Evolutionary conservation across 2,797 vertebrate genomes (phyloP).

Genomic region (Apogon hyalosoma): DNA sequence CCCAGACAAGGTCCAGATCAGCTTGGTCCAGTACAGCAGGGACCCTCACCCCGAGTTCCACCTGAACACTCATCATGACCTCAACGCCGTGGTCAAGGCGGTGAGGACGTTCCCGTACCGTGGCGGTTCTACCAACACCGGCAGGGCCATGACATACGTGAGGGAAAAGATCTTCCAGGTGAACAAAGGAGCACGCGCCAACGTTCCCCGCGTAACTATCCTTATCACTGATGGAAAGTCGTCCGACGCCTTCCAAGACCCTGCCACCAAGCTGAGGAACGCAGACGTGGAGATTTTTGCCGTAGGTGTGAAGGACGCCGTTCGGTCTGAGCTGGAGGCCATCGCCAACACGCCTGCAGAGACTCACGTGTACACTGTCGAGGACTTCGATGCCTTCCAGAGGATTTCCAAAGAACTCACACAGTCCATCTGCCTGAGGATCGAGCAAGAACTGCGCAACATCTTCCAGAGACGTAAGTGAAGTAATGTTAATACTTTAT

Average conservation of each 20-base stretch:
- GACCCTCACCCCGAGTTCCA: constrained; percentile 95
- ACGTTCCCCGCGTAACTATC: constrained; percentile 94
- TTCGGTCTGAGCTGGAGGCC: constrained; percentile 92
- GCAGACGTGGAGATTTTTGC: constrained; percentile 96
- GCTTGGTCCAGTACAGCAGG: constrained; percentile 97
- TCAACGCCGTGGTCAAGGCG: constrained; percentile 89
- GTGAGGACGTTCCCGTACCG: constrained; percentile 95
- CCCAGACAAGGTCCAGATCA: constrained; percentile 92
- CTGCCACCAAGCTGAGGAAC: constrained; percentile 89
- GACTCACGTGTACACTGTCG: constrained; percentile 96
- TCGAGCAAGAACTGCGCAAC: constrained; percentile 92
- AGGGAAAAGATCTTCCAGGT: constrained; percentile 91
- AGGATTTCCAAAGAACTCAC: constrained; percentile 96
- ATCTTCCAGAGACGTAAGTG: constrained; percentile 93
- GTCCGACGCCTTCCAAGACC: constrained; percentile 94
- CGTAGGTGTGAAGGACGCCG: constrained; percentile 97
- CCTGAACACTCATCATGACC: constrained; percentile 90
- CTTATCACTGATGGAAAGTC: constrained; percentile 98
- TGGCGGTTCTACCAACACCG: constrained; percentile 98
- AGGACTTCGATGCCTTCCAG: constrained; percentile 98
- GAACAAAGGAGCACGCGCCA: constrained; percentile 87
- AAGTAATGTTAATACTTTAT: constrained; percentile 10
- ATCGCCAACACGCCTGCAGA: constrained; percentile 92
- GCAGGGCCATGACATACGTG: constrained; percentile 96
- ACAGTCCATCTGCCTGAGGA: constrained; percentile 95